Evolutionary conservation across 1,140 invertebrate species (phyloP).

Genomic region (Anagrus nilaparvatae): DNA sequence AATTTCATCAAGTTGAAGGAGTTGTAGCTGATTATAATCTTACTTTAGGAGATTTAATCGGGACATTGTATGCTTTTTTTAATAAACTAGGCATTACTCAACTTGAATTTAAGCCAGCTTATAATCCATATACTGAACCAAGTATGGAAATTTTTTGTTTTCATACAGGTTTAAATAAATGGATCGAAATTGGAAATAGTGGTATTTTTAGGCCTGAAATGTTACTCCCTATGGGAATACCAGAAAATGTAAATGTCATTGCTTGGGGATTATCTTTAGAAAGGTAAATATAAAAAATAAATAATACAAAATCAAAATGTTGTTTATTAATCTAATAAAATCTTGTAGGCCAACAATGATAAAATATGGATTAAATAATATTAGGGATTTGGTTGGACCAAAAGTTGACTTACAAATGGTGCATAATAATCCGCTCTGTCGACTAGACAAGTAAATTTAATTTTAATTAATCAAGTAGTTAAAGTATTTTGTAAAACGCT

Average conservation of each 20-base stretch:
- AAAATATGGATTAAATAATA: constrained; percentile 96
- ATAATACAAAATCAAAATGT: no score
- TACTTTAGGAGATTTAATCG: constrained; percentile 88
- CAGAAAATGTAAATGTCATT: constrained; percentile 87
- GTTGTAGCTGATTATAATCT: constrained; percentile 87
- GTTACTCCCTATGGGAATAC: constrained; percentile 94
- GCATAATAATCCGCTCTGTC: constrained; percentile 85
- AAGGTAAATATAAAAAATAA: constrained; percentile 48
- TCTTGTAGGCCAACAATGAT: constrained; percentile 87
- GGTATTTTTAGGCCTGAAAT: constrained; percentile 97
- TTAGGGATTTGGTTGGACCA: constrained; percentile 93
- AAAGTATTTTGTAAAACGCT: no score
- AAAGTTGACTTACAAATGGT: constrained; percentile 96
- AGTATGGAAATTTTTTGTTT: constrained; percentile 99
- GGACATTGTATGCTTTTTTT: constrained; percentile 88
- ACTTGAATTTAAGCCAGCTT: constrained; percentile 95
- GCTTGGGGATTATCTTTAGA: constrained; percentile 97
- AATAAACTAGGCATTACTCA: constrained; percentile 85
- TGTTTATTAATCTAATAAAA: no score
- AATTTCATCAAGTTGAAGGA: constrained; percentile 98
- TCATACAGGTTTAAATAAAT: constrained; percentile 72
- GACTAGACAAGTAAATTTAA: constrained; percentile 78
- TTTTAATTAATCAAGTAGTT: no score
- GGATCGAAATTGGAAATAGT: constrained; percentile 92
- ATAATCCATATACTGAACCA: constrained; percentile 99